A percentile compares a stretch with the other conserved stretches of the same genome.
These are phyloP conservation scores for Bursaphelenchus mucronatus DNA, from an alignment of 1,140 invertebrate genomes.

Conservation along the genomic window DNA sequence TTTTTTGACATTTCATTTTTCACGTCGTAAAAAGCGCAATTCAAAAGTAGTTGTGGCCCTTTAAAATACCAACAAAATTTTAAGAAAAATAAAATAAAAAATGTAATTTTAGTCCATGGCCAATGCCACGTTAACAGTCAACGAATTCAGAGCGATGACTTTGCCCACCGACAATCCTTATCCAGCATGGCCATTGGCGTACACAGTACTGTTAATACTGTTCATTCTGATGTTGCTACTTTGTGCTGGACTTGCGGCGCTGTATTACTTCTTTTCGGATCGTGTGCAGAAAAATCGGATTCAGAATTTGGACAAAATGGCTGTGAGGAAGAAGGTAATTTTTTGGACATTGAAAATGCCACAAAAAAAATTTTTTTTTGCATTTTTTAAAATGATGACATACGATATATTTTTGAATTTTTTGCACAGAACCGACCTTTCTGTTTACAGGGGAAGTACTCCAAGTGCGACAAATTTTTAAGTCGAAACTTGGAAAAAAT, in stretches of 20 bases:
- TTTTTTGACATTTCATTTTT: too few species aligned
- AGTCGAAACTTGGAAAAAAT: too few species aligned
- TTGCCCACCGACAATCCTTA: conserved; percentile 49
- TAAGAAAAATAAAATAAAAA: conserved; percentile 9
- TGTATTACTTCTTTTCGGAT: conserved; percentile 44
- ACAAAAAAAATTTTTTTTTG: conserved; percentile 16
- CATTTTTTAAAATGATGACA: conserved; percentile 2
- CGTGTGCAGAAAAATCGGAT: conserved; percentile 30
- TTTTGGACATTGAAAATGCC: conserved; percentile 1
- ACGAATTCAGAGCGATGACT: conserved; percentile 56
- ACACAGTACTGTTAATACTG: conserved; percentile 41
- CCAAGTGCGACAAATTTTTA: too few species aligned
- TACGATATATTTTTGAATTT: too few species aligned
- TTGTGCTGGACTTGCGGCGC: conserved; percentile 32
- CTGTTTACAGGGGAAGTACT: too few species aligned
- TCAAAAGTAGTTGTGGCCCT: too few species aligned
- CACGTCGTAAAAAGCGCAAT: too few species aligned
- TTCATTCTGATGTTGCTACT: conserved; percentile 33
- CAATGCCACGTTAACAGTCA: conserved; percentile 58
- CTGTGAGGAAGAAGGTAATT: conserved; percentile 46
- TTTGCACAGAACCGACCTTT: neutral
- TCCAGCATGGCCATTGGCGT: conserved; percentile 38
- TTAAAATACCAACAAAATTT: too few species aligned
- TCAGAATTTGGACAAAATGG: conserved; percentile 52
- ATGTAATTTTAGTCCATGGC: conserved; percentile 52